Conservation (phyloP, 2,797 vertebrate genomes). For the Octomys mimax region DNA sequence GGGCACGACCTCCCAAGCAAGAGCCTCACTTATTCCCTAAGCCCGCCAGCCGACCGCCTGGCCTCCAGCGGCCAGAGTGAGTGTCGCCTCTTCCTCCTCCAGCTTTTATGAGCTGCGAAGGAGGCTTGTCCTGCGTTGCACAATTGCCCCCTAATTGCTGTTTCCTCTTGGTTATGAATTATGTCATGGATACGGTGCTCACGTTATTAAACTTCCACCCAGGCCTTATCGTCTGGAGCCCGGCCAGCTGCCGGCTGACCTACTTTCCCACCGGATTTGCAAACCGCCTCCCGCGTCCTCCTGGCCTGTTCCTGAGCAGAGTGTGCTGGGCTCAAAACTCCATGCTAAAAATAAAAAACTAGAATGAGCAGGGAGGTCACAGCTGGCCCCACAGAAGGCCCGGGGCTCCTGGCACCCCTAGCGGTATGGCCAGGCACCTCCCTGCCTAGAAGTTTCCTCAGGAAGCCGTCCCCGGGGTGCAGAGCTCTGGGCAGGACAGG, state of each 20-base stretch:
- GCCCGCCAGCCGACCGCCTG: accelerated
- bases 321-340: slow-evolving; percentile 58
- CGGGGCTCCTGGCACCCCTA: not conserved
- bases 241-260: slow-evolving; percentile 72
- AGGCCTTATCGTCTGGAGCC: slow-evolving; percentile 58
- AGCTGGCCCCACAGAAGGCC: not conserved
- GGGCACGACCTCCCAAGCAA: slow-evolving; percentile 68
- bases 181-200: slow-evolving; percentile 78
- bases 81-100: slow-evolving; percentile 39
- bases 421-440: not conserved
- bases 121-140: slow-evolving; percentile 70
- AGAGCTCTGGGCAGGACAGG: not conserved
- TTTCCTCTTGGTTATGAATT: slow-evolving; percentile 82
- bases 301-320: slow-evolving; percentile 42
- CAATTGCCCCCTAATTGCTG: slow-evolving; percentile 76
- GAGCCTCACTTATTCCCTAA: slow-evolving; percentile 61
- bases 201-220: slow-evolving; percentile 64
- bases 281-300: slow-evolving; percentile 53
- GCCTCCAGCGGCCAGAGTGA: not conserved
- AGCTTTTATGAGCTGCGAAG: slow-evolving; percentile 86
- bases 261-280: slow-evolving; percentile 75
- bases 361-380: not conserved
- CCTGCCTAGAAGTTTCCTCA: not conserved
- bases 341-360: slow-evolving; percentile 77
- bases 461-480: not conserved